Percentiles rank a stretch among this genome's conserved stretches.
phyloP scores from a whole-genome alignment of 1,140 invertebrate genomes.

The Megathymus violae region DNA sequence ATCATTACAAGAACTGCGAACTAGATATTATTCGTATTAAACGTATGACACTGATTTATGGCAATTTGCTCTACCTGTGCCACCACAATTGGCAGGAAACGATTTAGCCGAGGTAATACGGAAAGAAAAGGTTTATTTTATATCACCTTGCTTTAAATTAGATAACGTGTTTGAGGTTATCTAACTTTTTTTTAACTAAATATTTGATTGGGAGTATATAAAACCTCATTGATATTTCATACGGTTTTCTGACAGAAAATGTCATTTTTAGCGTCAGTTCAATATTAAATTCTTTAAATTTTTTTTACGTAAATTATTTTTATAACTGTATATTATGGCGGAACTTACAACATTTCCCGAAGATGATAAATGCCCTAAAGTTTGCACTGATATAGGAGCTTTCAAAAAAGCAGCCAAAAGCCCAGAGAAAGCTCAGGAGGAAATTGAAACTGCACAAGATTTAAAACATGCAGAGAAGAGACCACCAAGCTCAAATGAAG shows the following conservation, averaged over 20 bases:
- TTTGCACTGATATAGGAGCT: conserved; percentile 67
- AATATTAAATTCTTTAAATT: neutral
- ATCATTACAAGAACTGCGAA: neutral
- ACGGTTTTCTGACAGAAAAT: conserved; percentile 17
- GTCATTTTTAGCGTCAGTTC: conserved; percentile 9
- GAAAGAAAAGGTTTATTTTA: neutral
- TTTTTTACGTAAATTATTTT: conserved; percentile 24
- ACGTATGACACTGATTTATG: conserved; percentile 2
- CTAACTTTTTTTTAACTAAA: no score
- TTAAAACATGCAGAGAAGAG: conserved; percentile 29
- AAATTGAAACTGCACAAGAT: conserved; percentile 52
- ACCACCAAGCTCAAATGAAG: conserved; percentile 5
- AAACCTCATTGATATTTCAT: no score
- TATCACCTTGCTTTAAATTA: no score
- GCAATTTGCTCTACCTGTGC: conserved; percentile 1
- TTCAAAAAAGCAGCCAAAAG: conserved; percentile 64
- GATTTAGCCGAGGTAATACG: neutral
- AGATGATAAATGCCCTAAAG: conserved; percentile 64
- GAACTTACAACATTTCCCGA: conserved; percentile 62
- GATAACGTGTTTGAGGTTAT: no score
- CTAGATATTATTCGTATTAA: neutral
- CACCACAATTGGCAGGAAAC: neutral
- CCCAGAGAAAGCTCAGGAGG: conserved; percentile 56
- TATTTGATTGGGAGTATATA: no score
- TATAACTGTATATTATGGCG: conserved; percentile 39